These are phyloP conservation scores for Opisthocomus hoazin DNA, from an alignment of 2,113 vertebrate species.

Conservation along the genomic window DNA sequence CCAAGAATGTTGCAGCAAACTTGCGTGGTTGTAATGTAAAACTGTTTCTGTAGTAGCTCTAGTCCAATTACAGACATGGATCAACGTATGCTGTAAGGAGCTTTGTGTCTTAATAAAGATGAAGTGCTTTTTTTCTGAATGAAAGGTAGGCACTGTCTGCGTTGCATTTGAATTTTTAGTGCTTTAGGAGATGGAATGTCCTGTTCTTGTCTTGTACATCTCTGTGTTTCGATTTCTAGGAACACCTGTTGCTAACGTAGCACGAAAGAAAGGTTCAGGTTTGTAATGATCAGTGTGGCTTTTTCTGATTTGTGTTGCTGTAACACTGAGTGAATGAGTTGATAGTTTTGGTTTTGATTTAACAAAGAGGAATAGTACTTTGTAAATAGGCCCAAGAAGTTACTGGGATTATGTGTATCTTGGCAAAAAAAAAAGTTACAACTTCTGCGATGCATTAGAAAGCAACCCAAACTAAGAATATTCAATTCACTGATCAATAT, in stretches of 20 bases:
- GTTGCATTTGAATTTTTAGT: neutral
- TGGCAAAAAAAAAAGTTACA: neutral
- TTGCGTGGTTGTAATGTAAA: neutral
- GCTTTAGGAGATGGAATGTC: neutral
- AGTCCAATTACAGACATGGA: neutral
- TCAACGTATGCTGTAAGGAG: neutral
- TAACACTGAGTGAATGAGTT: neutral
- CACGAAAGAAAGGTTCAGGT: conserved; percentile 72
- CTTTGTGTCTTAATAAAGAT: neutral
- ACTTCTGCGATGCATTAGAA: neutral
- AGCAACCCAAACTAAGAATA: neutral
- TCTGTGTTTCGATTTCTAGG: conserved; percentile 62
- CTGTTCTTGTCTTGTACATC: neutral
- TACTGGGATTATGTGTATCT: neutral
- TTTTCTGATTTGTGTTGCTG: neutral
- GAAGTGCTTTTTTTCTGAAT: neutral
- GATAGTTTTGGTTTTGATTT: neutral
- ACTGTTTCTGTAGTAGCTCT: neutral
- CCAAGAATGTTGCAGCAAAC: neutral
- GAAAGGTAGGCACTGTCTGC: neutral
- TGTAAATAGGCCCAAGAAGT: neutral
- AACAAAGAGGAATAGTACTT: neutral
- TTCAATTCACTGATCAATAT: neutral
- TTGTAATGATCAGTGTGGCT: conserved; percentile 59
- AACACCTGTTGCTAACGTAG: conserved; percentile 19